These are phyloP conservation scores for Chaetorhynchus papuensis DNA, from an alignment of 2,113 vertebrate genomes.

Conservation along the genomic window DNA sequence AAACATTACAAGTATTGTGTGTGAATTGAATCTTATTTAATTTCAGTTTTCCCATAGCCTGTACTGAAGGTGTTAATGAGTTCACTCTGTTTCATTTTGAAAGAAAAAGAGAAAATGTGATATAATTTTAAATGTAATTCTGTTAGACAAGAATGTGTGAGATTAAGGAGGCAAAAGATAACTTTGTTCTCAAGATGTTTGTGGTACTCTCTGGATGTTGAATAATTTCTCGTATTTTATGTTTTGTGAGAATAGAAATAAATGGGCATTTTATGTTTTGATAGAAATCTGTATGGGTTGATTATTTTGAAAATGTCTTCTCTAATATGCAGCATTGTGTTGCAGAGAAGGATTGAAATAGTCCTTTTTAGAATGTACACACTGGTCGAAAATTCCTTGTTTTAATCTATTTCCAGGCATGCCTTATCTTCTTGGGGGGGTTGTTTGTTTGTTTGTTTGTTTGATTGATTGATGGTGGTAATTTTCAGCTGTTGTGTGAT, in stretches of 20 bases:
- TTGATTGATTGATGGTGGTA: too few species aligned
- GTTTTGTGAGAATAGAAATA: conserved; percentile 22
- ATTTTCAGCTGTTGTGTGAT: background rate
- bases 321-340: background rate
- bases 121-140: background rate
- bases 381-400: background rate
- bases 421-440: background rate
- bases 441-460: background rate
- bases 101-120: background rate
- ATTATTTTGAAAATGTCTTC: background rate
- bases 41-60: background rate
- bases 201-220: background rate
- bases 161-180: conserved; percentile 15
- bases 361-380: background rate
- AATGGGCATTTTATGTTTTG: conserved; percentile 1
- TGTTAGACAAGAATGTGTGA: conserved; percentile 26
- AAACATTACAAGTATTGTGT: background rate
- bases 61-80: background rate
- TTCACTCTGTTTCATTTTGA: background rate
- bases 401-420: background rate
- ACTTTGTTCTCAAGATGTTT: conserved; percentile 17
- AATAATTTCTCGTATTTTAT: conserved; percentile 23
- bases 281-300: background rate
- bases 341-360: background rate
- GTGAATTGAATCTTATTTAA: background rate